These are phyloP conservation scores for Lepisosteus osseus DNA, from an alignment of 2,113 vertebrate species.

Conservation along the genomic window DNA sequence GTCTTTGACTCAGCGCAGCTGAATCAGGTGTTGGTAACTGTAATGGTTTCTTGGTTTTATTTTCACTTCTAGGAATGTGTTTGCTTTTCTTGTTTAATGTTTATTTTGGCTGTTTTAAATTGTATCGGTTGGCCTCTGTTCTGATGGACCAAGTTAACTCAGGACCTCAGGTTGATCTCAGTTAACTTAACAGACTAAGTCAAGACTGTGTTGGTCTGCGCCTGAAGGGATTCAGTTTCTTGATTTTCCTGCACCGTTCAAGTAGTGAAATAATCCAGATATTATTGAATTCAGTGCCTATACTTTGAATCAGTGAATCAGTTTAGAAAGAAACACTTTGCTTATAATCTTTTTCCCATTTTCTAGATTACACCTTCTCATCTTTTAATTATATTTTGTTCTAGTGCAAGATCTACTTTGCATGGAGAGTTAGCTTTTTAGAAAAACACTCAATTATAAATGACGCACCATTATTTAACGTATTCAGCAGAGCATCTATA, in stretches of 20 bases:
- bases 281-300: background rate
- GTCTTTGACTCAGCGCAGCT: conserved; percentile 22
- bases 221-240: background rate
- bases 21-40: conserved; percentile 31
- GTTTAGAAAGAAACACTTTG: too few relatives aligned
- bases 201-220: too few relatives aligned
- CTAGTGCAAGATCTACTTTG: background rate
- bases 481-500: conserved; percentile 38
- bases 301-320: too few relatives aligned
- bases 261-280: background rate
- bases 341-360: too few relatives aligned
- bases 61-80: background rate
- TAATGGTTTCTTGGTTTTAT: conserved; percentile 28
- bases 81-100: too few relatives aligned
- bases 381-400: too few relatives aligned
- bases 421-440: conserved; percentile 29
- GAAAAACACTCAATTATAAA: conserved; percentile 40
- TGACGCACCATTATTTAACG: conserved; percentile 46
- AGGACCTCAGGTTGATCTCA: too few relatives aligned
- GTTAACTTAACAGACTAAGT: too few relatives aligned
- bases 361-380: too few relatives aligned
- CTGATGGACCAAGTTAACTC: too few relatives aligned
- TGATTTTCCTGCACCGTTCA: background rate
- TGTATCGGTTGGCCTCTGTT: too few relatives aligned
- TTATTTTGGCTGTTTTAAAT: too few relatives aligned